A percentile compares a stretch with the other conserved stretches of the same genome.
These are phyloP conservation scores for Mythimna loreyi DNA, from an alignment of 2,888 invertebrate genomes.

Conservation along the genomic window DNA sequence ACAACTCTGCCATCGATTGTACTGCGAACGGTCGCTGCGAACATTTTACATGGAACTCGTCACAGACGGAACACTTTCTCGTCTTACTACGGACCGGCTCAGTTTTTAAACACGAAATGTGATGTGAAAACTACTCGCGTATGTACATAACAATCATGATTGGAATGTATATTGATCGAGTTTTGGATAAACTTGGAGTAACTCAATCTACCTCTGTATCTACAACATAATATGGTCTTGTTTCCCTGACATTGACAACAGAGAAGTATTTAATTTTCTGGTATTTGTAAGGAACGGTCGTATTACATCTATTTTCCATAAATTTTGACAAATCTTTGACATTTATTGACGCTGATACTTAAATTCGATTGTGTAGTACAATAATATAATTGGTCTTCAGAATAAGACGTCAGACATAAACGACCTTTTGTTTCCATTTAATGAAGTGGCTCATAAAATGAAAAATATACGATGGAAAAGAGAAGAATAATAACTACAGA, in stretches of 20 bases:
- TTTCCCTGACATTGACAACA: slow-evolving; percentile 25
- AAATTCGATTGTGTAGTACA: too few species aligned
- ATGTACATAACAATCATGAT: slow-evolving; percentile 28
- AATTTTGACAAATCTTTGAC: too few species aligned
- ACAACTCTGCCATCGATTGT: slow-evolving; percentile 78
- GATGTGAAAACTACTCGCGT: slow-evolving; percentile 47
- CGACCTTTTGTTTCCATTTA: slow-evolving; percentile 46
- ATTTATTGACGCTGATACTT: too few species aligned
- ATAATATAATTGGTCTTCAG: neutral
- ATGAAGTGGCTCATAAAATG: slow-evolving; percentile 12
- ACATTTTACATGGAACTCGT: slow-evolving; percentile 58
- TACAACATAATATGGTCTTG: slow-evolving; percentile 8
- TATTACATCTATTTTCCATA: too few species aligned
- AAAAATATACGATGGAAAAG: too few species aligned
- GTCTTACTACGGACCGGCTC: slow-evolving; percentile 34
- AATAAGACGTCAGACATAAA: slow-evolving; percentile 37
- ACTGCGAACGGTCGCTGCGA: slow-evolving; percentile 44
- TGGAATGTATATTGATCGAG: slow-evolving; percentile 25
- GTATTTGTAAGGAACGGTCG: too few species aligned
- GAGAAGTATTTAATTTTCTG: too few species aligned
- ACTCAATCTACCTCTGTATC: slow-evolving; percentile 5
- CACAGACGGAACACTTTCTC: slow-evolving; percentile 56
- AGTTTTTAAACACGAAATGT: slow-evolving; percentile 47
- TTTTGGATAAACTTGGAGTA: slow-evolving; percentile 8
- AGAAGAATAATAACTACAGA: too few species aligned